Conservation (phyloP, 2,113 vertebrate genomes). For the Sinocyclocheilus rhinocerous region DNA sequence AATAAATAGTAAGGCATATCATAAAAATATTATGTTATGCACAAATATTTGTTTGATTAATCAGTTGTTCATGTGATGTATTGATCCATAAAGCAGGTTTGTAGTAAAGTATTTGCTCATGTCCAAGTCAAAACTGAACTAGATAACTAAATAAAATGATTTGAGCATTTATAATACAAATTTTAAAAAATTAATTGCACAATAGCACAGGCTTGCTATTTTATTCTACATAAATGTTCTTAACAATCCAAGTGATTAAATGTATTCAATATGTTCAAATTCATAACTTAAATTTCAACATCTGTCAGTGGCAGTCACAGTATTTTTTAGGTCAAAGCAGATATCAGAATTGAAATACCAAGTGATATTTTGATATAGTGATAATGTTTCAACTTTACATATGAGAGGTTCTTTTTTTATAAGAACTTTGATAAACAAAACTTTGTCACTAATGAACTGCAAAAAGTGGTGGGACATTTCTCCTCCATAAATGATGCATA, state of each 20-base stretch:
- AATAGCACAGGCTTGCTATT: neutral
- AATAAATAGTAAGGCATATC: neutral
- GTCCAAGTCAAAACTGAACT: neutral
- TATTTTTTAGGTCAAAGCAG: neutral
- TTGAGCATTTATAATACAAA: neutral
- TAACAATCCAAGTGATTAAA: neutral
- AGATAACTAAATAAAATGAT: too few relatives aligned
- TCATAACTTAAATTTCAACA: neutral
- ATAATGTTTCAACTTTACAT: too few relatives aligned
- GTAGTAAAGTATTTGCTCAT: neutral
- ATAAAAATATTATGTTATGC: neutral
- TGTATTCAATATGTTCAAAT: neutral
- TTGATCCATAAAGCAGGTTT: neutral
- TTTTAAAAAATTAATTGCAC: neutral
- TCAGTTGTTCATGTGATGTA: neutral
- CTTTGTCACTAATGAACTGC: too few relatives aligned
- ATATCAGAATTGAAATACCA: neutral
- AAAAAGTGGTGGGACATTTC: too few relatives aligned
- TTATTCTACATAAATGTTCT: neutral
- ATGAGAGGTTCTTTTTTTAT: too few relatives aligned
- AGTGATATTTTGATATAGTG: too few relatives aligned
- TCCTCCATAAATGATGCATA: too few relatives aligned
- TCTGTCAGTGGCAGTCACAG: neutral
- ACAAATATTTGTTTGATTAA: neutral
- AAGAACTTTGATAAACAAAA: too few relatives aligned